These are phyloP conservation scores for Mirounga angustirostris DNA, from an alignment of 2,113 vertebrate species.

Conservation along the genomic window DNA sequence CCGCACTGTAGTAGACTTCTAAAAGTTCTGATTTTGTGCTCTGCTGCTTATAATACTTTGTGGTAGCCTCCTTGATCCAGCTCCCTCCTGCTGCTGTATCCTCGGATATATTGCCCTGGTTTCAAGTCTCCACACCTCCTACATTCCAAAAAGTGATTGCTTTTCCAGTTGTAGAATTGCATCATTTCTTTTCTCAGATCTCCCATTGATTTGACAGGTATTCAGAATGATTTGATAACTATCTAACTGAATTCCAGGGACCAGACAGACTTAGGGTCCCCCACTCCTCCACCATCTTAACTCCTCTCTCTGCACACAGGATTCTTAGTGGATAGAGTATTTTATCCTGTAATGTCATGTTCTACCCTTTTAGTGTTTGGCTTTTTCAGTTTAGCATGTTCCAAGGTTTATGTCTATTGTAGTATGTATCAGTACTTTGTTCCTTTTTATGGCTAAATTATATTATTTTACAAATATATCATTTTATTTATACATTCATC, in stretches of 20 bases:
- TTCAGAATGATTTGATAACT: background rate
- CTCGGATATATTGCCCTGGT: background rate
- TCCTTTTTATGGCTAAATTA: background rate
- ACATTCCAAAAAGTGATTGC: background rate
- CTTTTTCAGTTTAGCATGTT: background rate
- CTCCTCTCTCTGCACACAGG: background rate
- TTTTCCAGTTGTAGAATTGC: background rate
- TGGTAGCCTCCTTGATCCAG: background rate
- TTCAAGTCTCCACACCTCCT: background rate
- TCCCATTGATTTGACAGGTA: background rate
- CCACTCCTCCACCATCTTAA: background rate
- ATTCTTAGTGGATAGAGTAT: background rate
- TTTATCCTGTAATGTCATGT: background rate
- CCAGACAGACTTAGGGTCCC: background rate
- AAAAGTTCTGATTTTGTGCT: background rate
- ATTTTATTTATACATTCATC: background rate
- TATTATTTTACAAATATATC: background rate
- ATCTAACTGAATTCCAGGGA: background rate
- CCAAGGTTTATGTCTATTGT: no score
- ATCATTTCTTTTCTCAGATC: background rate
- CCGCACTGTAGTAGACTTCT: background rate
- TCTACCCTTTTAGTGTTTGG: background rate
- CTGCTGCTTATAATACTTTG: background rate
- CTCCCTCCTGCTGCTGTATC: background rate
- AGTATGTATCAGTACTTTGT: background rate